phyloP scores from a whole-genome alignment of 2,888 invertebrate species.

The Aquatica leii region DNA sequence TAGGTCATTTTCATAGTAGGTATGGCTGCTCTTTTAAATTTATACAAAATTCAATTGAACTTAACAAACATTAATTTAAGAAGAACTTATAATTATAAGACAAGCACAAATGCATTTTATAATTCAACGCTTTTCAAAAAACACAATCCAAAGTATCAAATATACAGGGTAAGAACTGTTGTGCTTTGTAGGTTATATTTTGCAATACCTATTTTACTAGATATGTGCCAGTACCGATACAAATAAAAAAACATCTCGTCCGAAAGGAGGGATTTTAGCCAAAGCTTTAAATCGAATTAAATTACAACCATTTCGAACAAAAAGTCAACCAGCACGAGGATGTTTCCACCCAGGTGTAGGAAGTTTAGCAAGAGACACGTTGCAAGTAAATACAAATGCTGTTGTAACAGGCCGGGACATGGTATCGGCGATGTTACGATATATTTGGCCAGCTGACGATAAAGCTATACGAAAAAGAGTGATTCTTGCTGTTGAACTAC shows the following conservation, averaged over 20 bases:
- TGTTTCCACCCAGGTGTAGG: slow-evolving; percentile 93
- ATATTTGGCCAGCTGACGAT: slow-evolving; percentile 96
- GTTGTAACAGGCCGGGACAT: slow-evolving; percentile 79
- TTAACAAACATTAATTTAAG: slow-evolving; percentile 27
- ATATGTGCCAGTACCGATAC: slow-evolving; percentile 30
- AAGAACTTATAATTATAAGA: slow-evolving; percentile 19
- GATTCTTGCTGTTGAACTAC: slow-evolving; percentile 79
- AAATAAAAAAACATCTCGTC: slow-evolving; percentile 21
- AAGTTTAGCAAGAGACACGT: slow-evolving; percentile 63
- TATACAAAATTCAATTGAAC: slow-evolving; percentile 28
- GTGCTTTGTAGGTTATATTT: slow-evolving; percentile 24
- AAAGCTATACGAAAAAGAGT: slow-evolving; percentile 79
- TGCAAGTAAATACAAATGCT: slow-evolving; percentile 64
- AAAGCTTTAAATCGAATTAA: slow-evolving; percentile 48
- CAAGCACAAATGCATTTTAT: slow-evolving; percentile 19
- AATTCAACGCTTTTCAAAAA: slow-evolving; percentile 29
- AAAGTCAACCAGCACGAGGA: slow-evolving; percentile 68
- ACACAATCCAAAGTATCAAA: slow-evolving; percentile 20
- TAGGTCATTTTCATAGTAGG: too few species aligned
- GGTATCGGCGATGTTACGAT: slow-evolving; percentile 86
- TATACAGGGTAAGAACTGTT: slow-evolving; percentile 37
- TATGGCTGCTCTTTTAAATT: slow-evolving; percentile 36
- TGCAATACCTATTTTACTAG: slow-evolving; percentile 31
- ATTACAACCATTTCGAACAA: slow-evolving; percentile 52
- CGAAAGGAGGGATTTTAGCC: slow-evolving; percentile 47